These are phyloP conservation scores for Illadopsis cleaveri DNA, from an alignment of 2,113 vertebrate species.

Conservation along the genomic window DNA sequence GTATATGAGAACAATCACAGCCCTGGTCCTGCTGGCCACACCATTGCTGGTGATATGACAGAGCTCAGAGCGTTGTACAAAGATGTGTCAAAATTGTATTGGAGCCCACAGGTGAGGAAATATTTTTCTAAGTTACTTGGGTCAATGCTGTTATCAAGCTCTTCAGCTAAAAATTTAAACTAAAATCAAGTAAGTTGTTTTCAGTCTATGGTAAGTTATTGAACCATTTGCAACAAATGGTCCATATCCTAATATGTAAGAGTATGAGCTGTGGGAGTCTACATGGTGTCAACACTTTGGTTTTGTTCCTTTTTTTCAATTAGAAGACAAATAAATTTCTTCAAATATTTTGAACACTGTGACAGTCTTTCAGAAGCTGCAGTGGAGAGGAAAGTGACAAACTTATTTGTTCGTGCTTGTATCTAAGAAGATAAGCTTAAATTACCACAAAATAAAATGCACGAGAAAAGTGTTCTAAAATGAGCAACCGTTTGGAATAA, in stretches of 20 bases:
- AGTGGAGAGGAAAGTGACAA: not conserved
- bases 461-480: not conserved
- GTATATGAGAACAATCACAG: rapidly evolving
- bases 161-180: not conserved
- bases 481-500: not conserved
- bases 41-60: not conserved
- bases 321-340: not conserved
- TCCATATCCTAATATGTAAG: not conserved
- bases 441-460: not conserved
- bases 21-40: not conserved
- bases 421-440: not conserved
- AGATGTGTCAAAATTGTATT: not conserved
- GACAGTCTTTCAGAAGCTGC: not conserved
- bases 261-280: not conserved
- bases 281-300: not conserved
- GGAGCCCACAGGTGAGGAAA: not conserved
- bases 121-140: not conserved
- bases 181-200: not conserved
- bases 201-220: not conserved
- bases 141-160: not conserved
- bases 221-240: not conserved
- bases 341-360: not conserved
- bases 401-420: not conserved
- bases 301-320: not conserved
- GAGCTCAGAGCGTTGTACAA: not conserved